Evolutionary conservation across 2,113 vertebrate species (phyloP).

Genomic region (Bagarius yarrelli): DNA sequence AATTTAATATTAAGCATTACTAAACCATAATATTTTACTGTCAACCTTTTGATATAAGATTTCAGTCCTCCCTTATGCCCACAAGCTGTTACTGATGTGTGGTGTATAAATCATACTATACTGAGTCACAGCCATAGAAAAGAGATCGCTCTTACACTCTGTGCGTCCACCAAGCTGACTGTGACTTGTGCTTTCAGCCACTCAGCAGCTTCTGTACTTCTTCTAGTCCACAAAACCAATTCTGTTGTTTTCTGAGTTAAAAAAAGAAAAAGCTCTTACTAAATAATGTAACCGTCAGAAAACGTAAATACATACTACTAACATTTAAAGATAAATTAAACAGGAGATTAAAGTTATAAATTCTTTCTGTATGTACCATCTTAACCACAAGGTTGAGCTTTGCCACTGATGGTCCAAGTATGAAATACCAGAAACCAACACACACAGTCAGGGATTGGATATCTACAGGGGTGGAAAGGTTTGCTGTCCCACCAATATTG

Average conservation of each 20-base stretch:
- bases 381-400: conserved; percentile 64
- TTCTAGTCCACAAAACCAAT: conserved; percentile 63
- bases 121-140: background rate
- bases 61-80: background rate
- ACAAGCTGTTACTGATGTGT: background rate
- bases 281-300: too few species aligned
- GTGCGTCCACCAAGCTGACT: conserved; percentile 43
- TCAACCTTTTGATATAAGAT: too few species aligned
- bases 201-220: conserved; percentile 60
- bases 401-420: conserved; percentile 69
- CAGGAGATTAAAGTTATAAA: background rate
- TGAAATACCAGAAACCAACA: conserved; percentile 73
- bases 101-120: background rate
- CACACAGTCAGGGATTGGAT: conserved; percentile 54
- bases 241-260: conserved; percentile 59
- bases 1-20: too few species aligned
- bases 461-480: conserved; percentile 55
- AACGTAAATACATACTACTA: too few species aligned
- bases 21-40: too few species aligned
- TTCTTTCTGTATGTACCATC: conserved; percentile 52
- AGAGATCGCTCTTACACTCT: conserved; percentile 49
- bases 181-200: conserved; percentile 67
- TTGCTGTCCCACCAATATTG: conserved; percentile 53
- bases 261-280: background rate
- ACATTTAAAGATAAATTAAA: background rate